These are phyloP conservation scores for Drosophila stalkeri DNA, from an alignment of 2,888 invertebrate species.

Conservation along the genomic window DNA sequence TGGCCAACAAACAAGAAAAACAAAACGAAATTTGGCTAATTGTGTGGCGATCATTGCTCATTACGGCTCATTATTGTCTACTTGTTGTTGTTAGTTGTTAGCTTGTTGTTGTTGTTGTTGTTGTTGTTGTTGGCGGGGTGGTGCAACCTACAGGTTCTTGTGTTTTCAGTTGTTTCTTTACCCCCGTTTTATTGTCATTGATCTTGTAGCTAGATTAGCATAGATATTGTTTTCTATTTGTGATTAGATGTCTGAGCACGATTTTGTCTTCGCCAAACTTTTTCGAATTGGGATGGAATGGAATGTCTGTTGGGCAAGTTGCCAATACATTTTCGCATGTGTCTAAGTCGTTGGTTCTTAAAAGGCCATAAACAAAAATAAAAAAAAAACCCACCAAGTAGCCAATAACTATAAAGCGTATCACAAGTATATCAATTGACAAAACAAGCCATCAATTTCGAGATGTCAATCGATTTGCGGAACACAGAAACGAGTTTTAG, in stretches of 20 bases:
- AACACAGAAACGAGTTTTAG: conserved; percentile 28
- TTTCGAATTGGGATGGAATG: conserved; percentile 33
- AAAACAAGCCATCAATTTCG: conserved; percentile 40
- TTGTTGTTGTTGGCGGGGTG: conserved; percentile 55
- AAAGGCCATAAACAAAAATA: conserved; percentile 20
- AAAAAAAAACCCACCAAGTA: background rate
- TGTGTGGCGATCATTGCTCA: conserved; percentile 77
- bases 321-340: conserved; percentile 13
- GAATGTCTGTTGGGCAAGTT: conserved; percentile 50
- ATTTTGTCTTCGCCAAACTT: conserved; percentile 62
- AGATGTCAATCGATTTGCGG: conserved; percentile 22
- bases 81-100: conserved; percentile 56
- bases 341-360: conserved; percentile 15
- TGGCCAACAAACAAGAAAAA: conserved; percentile 30
- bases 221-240: conserved; percentile 80
- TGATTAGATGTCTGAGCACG: conserved; percentile 77
- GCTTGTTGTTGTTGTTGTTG: conserved; percentile 54
- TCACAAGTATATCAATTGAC: conserved; percentile 51
- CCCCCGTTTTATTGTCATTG: conserved; percentile 78
- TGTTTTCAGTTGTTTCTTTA: conserved; percentile 46
- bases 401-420: conserved; percentile 51
- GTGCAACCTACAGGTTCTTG: conserved; percentile 76
- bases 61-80: conserved; percentile 69
- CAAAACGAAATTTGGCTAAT: conserved; percentile 74
- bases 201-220: conserved; percentile 79